A percentile compares a stretch with the other conserved stretches of the same genome.
phyloP scores from a whole-genome alignment of 1,140 invertebrate species.

The Bombyx mandarina region DNA sequence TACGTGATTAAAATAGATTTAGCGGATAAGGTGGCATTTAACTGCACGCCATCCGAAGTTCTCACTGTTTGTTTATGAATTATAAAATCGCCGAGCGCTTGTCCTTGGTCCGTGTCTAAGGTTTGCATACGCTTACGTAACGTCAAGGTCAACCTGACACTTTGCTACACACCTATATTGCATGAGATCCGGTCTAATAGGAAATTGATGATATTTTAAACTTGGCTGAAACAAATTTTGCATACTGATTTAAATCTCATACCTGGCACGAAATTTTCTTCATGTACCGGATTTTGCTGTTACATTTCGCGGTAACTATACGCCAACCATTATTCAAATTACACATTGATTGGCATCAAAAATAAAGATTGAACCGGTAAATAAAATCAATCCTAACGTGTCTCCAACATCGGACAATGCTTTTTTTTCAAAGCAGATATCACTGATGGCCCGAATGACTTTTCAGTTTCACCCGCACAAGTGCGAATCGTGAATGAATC shows the following conservation, averaged over 20 bases:
- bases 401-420: too few relatives aligned
- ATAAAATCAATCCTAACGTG: background rate
- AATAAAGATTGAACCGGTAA: background rate
- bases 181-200: slow-evolving; percentile 35
- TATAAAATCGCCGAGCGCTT: slow-evolving; percentile 22
- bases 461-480: too few relatives aligned
- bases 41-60: background rate
- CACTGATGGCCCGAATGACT: too few relatives aligned
- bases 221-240: background rate
- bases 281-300: too few relatives aligned
- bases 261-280: too few relatives aligned
- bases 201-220: slow-evolving; percentile 35
- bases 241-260: too few relatives aligned
- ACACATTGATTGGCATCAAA: background rate
- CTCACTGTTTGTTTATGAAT: background rate
- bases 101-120: slow-evolving; percentile 37
- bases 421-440: too few relatives aligned
- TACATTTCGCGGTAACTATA: too few relatives aligned
- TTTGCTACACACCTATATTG: slow-evolving; percentile 36
- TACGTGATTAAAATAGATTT: too few relatives aligned
- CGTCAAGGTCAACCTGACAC: slow-evolving; percentile 42
- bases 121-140: slow-evolving; percentile 43
- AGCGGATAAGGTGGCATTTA: too few relatives aligned
- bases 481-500: too few relatives aligned
- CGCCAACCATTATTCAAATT: background rate